A percentile compares a stretch with the other conserved stretches of the same genome.
Evolutionary conservation across 1,140 invertebrate genomes (phyloP).

Genomic region (Sminthurides bifidus): DNA sequence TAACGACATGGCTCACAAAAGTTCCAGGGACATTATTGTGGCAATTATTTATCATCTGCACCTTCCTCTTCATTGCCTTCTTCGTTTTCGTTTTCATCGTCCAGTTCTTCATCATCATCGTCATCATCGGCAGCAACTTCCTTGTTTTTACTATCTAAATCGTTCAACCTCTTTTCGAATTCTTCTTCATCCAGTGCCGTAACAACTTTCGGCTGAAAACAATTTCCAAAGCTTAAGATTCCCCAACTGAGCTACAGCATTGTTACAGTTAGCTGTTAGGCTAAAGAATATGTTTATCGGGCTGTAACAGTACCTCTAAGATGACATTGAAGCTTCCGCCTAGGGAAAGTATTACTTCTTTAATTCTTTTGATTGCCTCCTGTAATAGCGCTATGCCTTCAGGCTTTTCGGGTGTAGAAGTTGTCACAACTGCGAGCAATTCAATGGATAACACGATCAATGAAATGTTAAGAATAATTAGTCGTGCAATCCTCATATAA

Average conservation of each 20-base stretch:
- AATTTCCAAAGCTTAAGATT: not conserved
- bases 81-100: conserved; percentile 42
- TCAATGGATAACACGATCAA: conserved; percentile 6
- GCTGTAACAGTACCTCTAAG: not conserved
- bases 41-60: conserved; percentile 3
- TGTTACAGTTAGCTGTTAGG: too few relatives aligned
- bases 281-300: not conserved
- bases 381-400: conserved; percentile 83
- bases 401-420: conserved; percentile 87
- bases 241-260: not conserved
- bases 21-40: too few relatives aligned
- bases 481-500: not conserved
- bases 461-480: not conserved
- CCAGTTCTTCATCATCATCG: conserved; percentile 50
- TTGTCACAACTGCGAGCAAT: conserved; percentile 76
- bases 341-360: conserved; percentile 61
- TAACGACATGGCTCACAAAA: too few relatives aligned
- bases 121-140: conserved; percentile 85
- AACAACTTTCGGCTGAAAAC: conserved; percentile 81
- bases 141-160: conserved; percentile 81
- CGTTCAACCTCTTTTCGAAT: conserved; percentile 81
- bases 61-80: conserved; percentile 29
- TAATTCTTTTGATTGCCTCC: conserved; percentile 76
- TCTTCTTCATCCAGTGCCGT: conserved; percentile 96
- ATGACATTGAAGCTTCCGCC: conserved; percentile 83